Evolutionary conservation across 1,140 invertebrate genomes (phyloP), one percentile per base, ranked within the genome.

Genomic region (Dendrolimus kikuchii): DNA sequence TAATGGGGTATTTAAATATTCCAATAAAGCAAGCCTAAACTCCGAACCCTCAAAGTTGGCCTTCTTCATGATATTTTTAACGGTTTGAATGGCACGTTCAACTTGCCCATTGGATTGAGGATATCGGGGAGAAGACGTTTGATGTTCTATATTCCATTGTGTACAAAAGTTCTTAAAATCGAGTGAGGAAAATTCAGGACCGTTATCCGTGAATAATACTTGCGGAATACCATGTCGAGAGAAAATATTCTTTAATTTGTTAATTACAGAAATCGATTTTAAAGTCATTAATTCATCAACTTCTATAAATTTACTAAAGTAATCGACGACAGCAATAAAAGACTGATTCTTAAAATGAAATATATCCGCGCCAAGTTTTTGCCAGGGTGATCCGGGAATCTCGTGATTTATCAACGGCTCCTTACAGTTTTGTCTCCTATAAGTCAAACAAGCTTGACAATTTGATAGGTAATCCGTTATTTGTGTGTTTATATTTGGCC

Each of bases 41-140:
- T 74, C 64, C 48, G 60, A 39, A 39, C 54, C 46, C 39, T 62
- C 60, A 9, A 60, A 51, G 0, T 6, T 44, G 39, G 49, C 52
- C 62, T 79, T 73, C 23, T 63, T 61, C 40, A 77, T 50, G 39
- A 70, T 57, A 40, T 69, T 70, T 66, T 81, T 74, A 36, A 71
- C 55, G 5, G 63, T 71, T 51, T 66, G 61, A 10, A 73, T 52
- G 4, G 65, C 10, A 44, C 67, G 46, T 64, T 88, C 85, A 7
- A 72, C 74, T 48, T 82, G 68, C 0, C 88, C 86, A 62, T 89
- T 88, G 6, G 75, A 75, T 57, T 81, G 78, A 7, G 78, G 63
- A 66, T 86, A 79, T n/a, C 66, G 60, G 49, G 86, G 72, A 59
- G 72, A 74, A 23, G 71, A 72, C 36, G 68, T 74, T 49, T 68